Evolutionary conservation across 2,797 vertebrate species (phyloP).

Genomic region (Anomalospiza imberbis): DNA sequence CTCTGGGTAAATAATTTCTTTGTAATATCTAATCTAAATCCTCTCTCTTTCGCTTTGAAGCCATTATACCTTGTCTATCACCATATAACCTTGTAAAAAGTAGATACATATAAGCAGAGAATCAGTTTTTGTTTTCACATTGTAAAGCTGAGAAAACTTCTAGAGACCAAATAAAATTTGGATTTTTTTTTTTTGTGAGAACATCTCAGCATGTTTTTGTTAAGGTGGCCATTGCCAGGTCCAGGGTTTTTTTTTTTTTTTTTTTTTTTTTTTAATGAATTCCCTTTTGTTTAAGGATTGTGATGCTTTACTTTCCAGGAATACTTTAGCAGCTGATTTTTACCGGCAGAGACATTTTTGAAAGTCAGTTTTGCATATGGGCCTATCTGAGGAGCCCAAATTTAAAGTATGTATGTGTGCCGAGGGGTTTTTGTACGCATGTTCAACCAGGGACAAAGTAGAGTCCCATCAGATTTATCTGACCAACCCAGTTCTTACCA

Average conservation of each 20-base stretch:
- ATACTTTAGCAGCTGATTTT: conserved; percentile 5
- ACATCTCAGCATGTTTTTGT: not conserved
- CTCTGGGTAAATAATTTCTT: not conserved
- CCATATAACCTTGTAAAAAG: not conserved
- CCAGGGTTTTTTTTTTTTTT: not conserved
- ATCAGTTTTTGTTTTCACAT: not conserved
- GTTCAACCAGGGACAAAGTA: not conserved
- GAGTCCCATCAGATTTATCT: not conserved
- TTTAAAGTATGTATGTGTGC: not conserved
- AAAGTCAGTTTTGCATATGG: not conserved
- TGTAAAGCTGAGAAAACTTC: not conserved
- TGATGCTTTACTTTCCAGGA: conserved; percentile 15
- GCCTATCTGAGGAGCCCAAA: not conserved
- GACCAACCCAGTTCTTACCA: not conserved
- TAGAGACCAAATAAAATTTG: not conserved
- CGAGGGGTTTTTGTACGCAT: not conserved
- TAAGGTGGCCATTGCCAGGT: not conserved
- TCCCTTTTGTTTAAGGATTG: not conserved
- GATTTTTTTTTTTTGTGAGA: not conserved
- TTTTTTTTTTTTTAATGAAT: not conserved
- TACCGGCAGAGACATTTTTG: not conserved
- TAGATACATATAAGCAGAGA: not conserved
- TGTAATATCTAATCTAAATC: not conserved
- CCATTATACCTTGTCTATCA: not conserved
- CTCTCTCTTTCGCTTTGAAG: not conserved